phyloP scores from a whole-genome alignment of 2,113 vertebrate genomes.

The Coptodon bakossiorum region DNA sequence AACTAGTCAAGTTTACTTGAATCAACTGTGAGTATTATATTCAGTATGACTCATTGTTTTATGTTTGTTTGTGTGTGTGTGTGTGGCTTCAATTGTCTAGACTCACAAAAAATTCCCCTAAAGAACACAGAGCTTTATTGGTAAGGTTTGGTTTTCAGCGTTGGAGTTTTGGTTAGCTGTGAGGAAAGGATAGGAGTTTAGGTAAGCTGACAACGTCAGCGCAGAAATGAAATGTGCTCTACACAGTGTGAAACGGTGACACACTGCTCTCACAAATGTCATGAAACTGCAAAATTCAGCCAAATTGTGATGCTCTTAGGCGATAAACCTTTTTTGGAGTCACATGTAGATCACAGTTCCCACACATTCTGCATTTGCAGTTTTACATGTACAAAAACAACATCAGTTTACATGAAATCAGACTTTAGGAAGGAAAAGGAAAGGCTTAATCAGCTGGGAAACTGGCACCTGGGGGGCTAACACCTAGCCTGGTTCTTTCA shows the following conservation, averaged over 20 bases:
- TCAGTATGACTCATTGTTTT: constrained; percentile 43
- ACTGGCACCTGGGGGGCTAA: not conserved
- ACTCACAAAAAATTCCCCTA: constrained; percentile 20
- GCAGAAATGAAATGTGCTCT: not conserved
- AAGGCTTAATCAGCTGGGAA: not conserved
- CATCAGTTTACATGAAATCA: not conserved
- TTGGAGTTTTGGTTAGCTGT: constrained; percentile 18
- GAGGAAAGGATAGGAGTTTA: not conserved
- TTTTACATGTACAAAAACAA: not conserved
- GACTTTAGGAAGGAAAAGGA: not conserved
- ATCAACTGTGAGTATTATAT: not conserved
- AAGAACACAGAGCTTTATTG: not conserved
- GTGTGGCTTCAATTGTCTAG: not conserved
- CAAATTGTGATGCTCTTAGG: not conserved
- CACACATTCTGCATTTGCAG: not conserved
- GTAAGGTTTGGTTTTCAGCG: constrained; percentile 20
- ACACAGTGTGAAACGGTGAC: not conserved
- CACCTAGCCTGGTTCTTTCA: not conserved
- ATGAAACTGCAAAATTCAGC: not conserved
- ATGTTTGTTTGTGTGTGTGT: constrained; percentile 46
- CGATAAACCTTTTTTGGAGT: not conserved
- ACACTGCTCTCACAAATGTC: not conserved
- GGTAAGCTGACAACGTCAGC: not conserved
- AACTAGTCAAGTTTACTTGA: constrained; percentile 4
- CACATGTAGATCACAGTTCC: not conserved